Evolutionary conservation across 2,113 vertebrate species (phyloP), one percentile per base, ranked within the genome.

Genomic region (Tringa solitaria): DNA sequence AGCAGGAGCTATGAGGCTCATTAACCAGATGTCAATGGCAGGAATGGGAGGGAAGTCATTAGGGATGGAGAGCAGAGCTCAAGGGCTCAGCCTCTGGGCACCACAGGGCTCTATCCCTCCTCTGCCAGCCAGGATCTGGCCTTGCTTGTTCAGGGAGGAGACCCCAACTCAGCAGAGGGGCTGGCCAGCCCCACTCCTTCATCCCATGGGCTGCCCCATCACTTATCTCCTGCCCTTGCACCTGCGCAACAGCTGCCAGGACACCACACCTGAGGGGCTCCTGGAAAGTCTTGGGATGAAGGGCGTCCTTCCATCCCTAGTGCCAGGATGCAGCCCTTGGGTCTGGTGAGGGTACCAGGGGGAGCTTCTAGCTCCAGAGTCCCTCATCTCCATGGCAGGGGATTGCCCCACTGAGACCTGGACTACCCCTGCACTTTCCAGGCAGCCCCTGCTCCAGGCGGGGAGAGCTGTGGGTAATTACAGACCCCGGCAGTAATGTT

Each of bases 191-290:
- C 45, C 21, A 33, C 33, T 50, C 7, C 27, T 79, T 27, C 39
- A 33, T 51, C 9, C 28, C 7, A 1, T 23, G 63, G 68, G 33
- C 26, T 77, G 51, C 32, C 23, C 11, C 10, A 20, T 51, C 28
- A 35, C 50, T 73, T 73, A 21, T 10, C 18, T 85, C 32, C 61
- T 85, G 45, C 27, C 22, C 53, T 89, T 0, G 4, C 50, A 50
- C 30, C 21, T 48, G 65, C 2, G 4, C 75, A 82, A 65, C 0
- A 0, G 13, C 26, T 77, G 33, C 17, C 4, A 3, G 59, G 23
- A 81, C 39, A 65, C 20, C 23, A n/a, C 27, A 77, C 32, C 12
- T 2, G 4, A 69, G 7, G 23, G 23, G 23, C 9, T 85, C 35
- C 35, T 8, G 24, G n/a, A 88, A 85, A 86, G 3, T 4, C 10